Evolutionary conservation across 2,888 invertebrate genomes (phyloP), one percentile per base, ranked within the genome.

Genomic region (Loripinus fragilis): DNA sequence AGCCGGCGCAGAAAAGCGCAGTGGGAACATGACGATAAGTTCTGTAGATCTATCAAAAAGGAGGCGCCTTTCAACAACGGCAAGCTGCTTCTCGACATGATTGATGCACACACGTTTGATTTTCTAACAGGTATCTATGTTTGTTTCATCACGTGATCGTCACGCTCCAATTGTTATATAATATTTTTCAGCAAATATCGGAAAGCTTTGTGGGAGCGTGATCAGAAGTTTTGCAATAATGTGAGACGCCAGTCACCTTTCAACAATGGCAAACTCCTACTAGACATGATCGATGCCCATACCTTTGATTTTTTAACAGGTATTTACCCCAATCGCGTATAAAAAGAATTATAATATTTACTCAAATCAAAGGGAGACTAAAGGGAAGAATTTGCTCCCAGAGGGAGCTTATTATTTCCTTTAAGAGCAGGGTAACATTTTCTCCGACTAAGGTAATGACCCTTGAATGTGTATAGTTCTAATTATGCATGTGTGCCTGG

Each of bases 71-170:
- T 98, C 93, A 97, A 98, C 93, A 96, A 96, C 81, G 98, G 98
- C 7, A 95, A 98, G 74, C 95, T 98, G 65, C 95, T 99, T 64
- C 95, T 98, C 80, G 99, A 99, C 93, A 94, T 99, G 71, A 97
- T 99, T 95, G 99, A 99, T 93, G 97, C 99, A 97, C 95, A 98
- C 28, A 96, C 99, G 45, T 96, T 98, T 90, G 99, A 99, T 94
- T 99, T 99, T 94, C 95, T 99, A 52, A 98, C 96, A 78, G 98
- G 98, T 93, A 83, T 12, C n/a, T n/a, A n/a, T n/a, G n/a, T n/a
- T n/a, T n/a, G n/a, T n/a, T n/a, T n/a, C n/a, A n/a, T n/a, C n/a
- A n/a, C n/a, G n/a, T n/a, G n/a, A n/a, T n/a, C n/a, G n/a, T n/a
- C n/a, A n/a, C n/a, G n/a, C n/a, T n/a, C n/a, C n/a, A n/a, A n/a